phyloP scores from a whole-genome alignment of 2,113 vertebrate genomes.

The Montifringilla adamsi region DNA sequence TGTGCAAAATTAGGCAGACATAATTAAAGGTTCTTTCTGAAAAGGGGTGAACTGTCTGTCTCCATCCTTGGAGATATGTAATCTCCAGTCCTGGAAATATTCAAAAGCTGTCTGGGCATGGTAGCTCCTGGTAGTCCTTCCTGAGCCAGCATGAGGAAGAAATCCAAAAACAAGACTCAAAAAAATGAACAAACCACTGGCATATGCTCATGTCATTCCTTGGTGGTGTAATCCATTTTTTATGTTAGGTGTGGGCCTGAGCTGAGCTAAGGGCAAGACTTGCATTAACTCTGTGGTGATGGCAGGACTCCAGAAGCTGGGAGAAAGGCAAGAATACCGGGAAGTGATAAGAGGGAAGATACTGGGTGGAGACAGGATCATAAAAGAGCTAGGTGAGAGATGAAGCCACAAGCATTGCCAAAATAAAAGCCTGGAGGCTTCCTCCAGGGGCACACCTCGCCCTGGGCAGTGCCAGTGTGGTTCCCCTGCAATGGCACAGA shows the following conservation, averaged over 20 bases:
- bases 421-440: background rate
- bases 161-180: background rate
- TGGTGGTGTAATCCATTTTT: background rate
- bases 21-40: background rate
- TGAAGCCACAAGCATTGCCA: background rate
- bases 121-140: background rate
- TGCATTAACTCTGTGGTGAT: background rate
- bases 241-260: background rate
- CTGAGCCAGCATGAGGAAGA: background rate
- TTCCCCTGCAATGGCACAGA: rapidly evolving
- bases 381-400: background rate
- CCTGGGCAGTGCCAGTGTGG: rapidly evolving
- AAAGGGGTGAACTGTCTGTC: background rate
- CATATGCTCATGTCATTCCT: background rate
- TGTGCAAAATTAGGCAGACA: background rate
- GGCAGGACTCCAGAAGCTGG: background rate
- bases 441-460: rapidly evolving
- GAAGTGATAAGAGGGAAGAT: background rate
- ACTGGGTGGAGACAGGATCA: background rate
- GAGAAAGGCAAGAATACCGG: background rate
- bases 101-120: background rate
- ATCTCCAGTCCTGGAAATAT: background rate
- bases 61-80: background rate
- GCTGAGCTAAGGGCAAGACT: background rate
- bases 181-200: background rate